These are phyloP conservation scores for Drosophila aff. DNA, from an alignment of 1,140 invertebrate species.

Conservation along the genomic window DNA sequence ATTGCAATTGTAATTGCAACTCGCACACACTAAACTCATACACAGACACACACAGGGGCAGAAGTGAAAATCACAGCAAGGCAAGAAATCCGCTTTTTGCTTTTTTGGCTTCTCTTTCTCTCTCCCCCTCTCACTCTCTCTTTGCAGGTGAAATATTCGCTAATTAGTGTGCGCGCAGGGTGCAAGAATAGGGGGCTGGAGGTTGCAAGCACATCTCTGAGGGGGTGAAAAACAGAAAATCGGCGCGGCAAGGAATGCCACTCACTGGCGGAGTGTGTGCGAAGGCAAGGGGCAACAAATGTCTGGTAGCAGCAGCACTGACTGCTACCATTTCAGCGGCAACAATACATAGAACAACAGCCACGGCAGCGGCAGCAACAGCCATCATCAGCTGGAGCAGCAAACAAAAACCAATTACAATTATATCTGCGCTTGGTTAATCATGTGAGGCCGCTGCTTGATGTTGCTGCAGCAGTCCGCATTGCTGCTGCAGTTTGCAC, in stretches of 20 bases:
- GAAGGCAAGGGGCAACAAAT: slow-evolving; percentile 35
- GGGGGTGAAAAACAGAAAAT: slow-evolving; percentile 30
- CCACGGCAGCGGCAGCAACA: slow-evolving; percentile 19
- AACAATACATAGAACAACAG: slow-evolving; percentile 32
- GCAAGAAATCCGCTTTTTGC: slow-evolving; percentile 64
- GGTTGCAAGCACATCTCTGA: background rate
- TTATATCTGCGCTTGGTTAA: slow-evolving; percentile 79
- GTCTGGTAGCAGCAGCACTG: slow-evolving; percentile 15
- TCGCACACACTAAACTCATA: slow-evolving; percentile 31
- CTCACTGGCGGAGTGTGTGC: slow-evolving; percentile 41
- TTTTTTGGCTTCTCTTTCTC: slow-evolving; percentile 27
- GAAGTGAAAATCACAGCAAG: slow-evolving; percentile 59
- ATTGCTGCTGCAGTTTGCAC: slow-evolving; percentile 37
- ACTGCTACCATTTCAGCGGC: slow-evolving; percentile 12
- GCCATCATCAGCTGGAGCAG: slow-evolving; percentile 42
- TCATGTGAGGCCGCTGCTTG: slow-evolving; percentile 58
- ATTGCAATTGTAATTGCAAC: slow-evolving; percentile 78
- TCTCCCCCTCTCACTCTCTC: slow-evolving; percentile 2
- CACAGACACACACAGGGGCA: background rate
- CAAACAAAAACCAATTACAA: slow-evolving; percentile 71
- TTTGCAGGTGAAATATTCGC: slow-evolving; percentile 73
- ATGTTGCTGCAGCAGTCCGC: slow-evolving; percentile 27
- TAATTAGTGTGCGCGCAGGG: slow-evolving; percentile 70
- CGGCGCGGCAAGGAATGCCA: slow-evolving; percentile 45
- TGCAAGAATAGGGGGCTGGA: background rate